A percentile compares a stretch with the other conserved stretches of the same genome.
Evolutionary conservation across 2,797 vertebrate genomes (phyloP).

Genomic region (Numenius phaeopus): DNA sequence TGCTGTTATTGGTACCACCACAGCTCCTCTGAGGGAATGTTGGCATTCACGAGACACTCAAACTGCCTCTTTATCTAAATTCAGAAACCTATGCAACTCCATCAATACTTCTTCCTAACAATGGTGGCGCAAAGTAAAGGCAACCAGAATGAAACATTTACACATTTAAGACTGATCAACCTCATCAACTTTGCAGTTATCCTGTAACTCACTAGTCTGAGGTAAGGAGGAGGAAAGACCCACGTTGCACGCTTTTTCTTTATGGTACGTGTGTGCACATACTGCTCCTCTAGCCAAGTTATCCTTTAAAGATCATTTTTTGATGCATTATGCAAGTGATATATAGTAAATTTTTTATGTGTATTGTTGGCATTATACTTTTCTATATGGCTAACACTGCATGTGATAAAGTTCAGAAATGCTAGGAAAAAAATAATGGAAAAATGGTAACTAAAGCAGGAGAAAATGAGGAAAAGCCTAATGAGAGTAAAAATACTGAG

Average conservation of each 20-base stretch:
- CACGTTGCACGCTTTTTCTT: rapidly evolving
- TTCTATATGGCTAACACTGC: neutral
- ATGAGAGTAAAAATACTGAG: neutral
- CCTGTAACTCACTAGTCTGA: neutral
- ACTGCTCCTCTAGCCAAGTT: neutral
- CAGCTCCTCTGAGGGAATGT: neutral
- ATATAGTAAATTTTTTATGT: neutral
- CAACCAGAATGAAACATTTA: neutral
- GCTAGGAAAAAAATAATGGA: neutral
- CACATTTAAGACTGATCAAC: neutral
- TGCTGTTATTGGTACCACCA: neutral
- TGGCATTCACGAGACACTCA: neutral
- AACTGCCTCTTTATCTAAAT: neutral
- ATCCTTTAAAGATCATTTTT: neutral
- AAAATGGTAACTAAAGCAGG: neutral
- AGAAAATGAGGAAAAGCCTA: slow-evolving; percentile 20
- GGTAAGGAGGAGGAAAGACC: neutral
- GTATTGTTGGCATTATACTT: neutral
- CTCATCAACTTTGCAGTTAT: neutral
- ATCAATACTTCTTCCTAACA: neutral
- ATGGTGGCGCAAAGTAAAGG: neutral
- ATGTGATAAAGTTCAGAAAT: neutral
- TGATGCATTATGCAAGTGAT: neutral
- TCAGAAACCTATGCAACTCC: neutral
- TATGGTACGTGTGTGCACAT: neutral